phyloP scores from a whole-genome alignment of 2,888 invertebrate species.

The Sesia apiformis region DNA sequence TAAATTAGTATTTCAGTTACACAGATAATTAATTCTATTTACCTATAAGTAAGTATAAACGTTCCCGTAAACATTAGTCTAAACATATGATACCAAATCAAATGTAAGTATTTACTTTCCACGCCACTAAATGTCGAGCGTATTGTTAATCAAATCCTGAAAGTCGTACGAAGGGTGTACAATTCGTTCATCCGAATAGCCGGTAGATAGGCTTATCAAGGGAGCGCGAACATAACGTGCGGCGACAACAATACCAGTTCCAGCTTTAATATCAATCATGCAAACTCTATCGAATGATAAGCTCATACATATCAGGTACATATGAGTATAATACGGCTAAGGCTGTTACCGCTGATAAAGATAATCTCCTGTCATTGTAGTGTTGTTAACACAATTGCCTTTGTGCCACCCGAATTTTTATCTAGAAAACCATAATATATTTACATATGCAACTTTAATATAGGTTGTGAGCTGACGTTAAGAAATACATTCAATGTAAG shows the following conservation, averaged over 20 bases:
- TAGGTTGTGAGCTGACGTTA: too few species aligned
- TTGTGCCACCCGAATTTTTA: too few species aligned
- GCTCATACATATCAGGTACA: conserved; percentile 9
- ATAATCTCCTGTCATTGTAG: background rate
- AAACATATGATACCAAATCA: conserved; percentile 24
- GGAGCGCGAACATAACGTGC: conserved; percentile 21
- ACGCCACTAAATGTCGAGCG: conserved; percentile 30
- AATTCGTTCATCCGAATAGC: conserved; percentile 45
- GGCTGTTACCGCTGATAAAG: conserved; percentile 9
- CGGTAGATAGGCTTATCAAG: conserved; percentile 48
- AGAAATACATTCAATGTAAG: too few species aligned
- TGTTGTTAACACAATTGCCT: too few species aligned
- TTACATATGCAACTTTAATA: too few species aligned
- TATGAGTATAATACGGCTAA: conserved; percentile 8
- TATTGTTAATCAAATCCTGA: background rate
- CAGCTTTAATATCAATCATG: conserved; percentile 29
- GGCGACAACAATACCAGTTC: conserved; percentile 21
- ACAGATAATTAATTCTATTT: background rate
- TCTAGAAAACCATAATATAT: too few species aligned
- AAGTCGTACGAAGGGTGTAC: conserved; percentile 1
- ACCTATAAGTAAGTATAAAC: background rate
- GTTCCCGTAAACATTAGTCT: background rate
- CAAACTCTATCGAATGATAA: background rate
- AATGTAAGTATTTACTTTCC: conserved; percentile 40
- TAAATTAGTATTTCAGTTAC: background rate